Conservation (phyloP, 2,797 vertebrate genomes). For the Sebastiscus tertius region DNA sequence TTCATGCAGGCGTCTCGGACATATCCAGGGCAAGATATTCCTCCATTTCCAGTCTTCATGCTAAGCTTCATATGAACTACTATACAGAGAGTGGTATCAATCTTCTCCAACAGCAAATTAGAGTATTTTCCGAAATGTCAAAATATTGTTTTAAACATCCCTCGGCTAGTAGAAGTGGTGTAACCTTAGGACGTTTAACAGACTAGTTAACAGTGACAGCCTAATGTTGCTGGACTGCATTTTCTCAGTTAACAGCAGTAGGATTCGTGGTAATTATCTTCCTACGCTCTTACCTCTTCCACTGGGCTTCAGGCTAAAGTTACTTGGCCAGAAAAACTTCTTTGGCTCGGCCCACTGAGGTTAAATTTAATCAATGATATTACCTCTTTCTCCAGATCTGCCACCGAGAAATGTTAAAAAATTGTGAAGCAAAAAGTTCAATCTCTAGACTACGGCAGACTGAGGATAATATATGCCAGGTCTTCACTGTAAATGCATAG, state of each 20-base stretch:
- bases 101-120: neutral
- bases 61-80: neutral
- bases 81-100: neutral
- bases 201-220: neutral
- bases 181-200: neutral
- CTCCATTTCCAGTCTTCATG: neutral
- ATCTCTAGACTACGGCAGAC: neutral
- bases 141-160: neutral
- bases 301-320: conserved; percentile 1
- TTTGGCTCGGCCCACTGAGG: neutral
- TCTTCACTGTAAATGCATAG: neutral
- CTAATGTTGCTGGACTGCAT: neutral
- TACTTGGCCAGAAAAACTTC: conserved; percentile 10
- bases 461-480: neutral
- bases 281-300: neutral
- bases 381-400: conserved; percentile 1
- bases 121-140: too few species aligned
- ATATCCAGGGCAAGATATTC: neutral
- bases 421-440: neutral
- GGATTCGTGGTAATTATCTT: neutral
- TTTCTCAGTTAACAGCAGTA: neutral
- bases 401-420: neutral
- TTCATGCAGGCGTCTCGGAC: neutral
- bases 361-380: conserved; percentile 26
- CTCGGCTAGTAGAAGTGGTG: neutral